Percentiles rank a stretch among this genome's conserved stretches.
Evolutionary conservation across 2,797 vertebrate genomes (phyloP).

Genomic region (Eulemur rubriventer): DNA sequence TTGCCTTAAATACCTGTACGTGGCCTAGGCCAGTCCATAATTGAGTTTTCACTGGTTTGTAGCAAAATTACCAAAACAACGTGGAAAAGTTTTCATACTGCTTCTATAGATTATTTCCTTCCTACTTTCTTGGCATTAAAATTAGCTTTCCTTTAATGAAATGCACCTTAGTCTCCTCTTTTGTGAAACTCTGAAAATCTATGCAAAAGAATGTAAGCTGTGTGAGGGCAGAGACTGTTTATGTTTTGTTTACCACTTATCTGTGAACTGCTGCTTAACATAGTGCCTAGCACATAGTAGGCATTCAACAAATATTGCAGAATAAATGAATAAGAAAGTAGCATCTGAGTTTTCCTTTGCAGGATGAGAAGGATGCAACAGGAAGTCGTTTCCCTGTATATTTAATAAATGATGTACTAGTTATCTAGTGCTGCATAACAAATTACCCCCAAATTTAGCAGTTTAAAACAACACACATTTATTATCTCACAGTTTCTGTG

Average conservation of each 20-base stretch:
- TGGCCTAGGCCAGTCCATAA: background rate
- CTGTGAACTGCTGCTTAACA: background rate
- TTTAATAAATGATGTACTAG: background rate
- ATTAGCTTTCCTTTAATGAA: conserved; percentile 16
- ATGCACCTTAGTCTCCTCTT: background rate
- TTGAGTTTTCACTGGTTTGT: background rate
- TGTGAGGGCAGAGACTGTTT: background rate
- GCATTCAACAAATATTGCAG: background rate
- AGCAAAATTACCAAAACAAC: conserved; percentile 12
- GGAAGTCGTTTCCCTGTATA: background rate
- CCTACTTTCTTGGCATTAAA: conserved; percentile 6
- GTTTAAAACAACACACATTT: background rate
- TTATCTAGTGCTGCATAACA: background rate
- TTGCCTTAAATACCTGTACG: background rate
- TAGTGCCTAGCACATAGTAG: background rate
- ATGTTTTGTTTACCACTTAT: background rate
- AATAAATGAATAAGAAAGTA: background rate
- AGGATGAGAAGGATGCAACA: background rate
- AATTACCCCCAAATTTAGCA: background rate
- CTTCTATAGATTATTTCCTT: background rate
- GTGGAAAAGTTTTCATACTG: background rate
- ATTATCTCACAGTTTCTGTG: background rate
- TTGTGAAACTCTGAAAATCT: conserved; percentile 34
- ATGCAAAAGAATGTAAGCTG: background rate
- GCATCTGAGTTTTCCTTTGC: background rate